These are phyloP conservation scores for Araneus ventricosus DNA, from an alignment of 1,140 invertebrate genomes.

Conservation along the genomic window DNA sequence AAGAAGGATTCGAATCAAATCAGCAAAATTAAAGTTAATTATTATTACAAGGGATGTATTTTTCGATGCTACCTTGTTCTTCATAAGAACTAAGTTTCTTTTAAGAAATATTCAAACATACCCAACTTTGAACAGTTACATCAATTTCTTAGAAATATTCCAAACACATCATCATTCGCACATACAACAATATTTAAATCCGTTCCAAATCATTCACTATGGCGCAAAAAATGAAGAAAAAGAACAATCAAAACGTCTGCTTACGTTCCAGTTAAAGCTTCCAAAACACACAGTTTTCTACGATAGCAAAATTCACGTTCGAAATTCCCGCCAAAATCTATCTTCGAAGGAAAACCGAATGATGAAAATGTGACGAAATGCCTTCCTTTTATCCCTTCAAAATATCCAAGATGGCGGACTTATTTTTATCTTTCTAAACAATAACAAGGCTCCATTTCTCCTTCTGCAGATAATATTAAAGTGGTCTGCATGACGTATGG, in stretches of 20 bases:
- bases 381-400: not conserved
- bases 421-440: conserved; percentile 6
- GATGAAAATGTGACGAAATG: not conserved
- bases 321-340: not conserved
- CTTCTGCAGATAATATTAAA: conserved; percentile 16
- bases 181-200: too few species aligned
- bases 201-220: too few species aligned
- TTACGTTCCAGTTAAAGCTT: not conserved
- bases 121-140: too few species aligned
- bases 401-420: not conserved
- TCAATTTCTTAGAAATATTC: too few species aligned
- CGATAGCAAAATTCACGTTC: not conserved
- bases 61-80: too few species aligned
- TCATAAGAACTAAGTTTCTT: too few species aligned
- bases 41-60: too few species aligned
- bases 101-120: too few species aligned
- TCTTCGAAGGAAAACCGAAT: not conserved
- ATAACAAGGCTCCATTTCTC: not conserved
- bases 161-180: too few species aligned
- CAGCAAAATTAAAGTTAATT: too few species aligned
- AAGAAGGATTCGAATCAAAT: too few species aligned
- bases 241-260: not conserved
- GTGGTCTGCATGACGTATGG: not conserved
- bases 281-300: not conserved
- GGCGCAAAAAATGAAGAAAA: too few species aligned